Base-by-base conservation (phyloP, 2,113 vertebrate species). In the Rissa tridactyla region DNA sequence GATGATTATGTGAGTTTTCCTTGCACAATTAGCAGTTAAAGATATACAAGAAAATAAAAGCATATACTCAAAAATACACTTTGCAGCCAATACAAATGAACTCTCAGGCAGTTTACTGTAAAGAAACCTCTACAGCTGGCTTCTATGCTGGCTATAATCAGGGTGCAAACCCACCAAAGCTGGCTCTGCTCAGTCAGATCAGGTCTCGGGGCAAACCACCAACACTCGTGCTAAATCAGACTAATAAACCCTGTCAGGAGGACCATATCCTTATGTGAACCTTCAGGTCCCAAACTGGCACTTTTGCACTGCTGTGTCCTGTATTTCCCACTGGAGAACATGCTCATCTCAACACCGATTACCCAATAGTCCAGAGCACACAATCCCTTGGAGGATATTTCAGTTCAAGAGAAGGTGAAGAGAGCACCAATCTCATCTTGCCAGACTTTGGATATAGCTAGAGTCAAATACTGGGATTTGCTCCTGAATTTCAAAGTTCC, bases 201-300 rank as follows among this genome's bases (percentile, higher is more conserved):
- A 80, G n/a, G 25, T 40, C 58, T 76, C 72, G 38, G 15, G 80
- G 44, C 32, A 94, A 81, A 51, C 8, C 38, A 72, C 9, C 22
- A 73, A 20, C 3, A 51, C 5, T 6, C 3, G 1, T 16, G 29
- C 42, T 49, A 68, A 80, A 72, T 26, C 11, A 65, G 25, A 54
- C 62, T 42, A 27, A 30, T 21, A 81, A 87, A 11, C 5, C 2
- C 52, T 68, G 21, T 34, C 21, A 80, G 19, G 38, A 89, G 14
- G 7, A 21, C n/a, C 27, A 71, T 11, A 55, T 5, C 0, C 1
- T 32, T 34, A 57, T 1, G 47, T 1, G 19, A 42, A 58, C 1
- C 1, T 62, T 40, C 34, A 54, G 30, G 57, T 36, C 38, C 19
- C 58, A 65, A 57, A 42, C 17, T 9, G 26, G 30, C 27, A 47